Percentiles rank a stretch among this genome's conserved stretches.
These are phyloP conservation scores for Lampropteryx suffumata DNA, from an alignment of 2,888 invertebrate species.

Conservation along the genomic window DNA sequence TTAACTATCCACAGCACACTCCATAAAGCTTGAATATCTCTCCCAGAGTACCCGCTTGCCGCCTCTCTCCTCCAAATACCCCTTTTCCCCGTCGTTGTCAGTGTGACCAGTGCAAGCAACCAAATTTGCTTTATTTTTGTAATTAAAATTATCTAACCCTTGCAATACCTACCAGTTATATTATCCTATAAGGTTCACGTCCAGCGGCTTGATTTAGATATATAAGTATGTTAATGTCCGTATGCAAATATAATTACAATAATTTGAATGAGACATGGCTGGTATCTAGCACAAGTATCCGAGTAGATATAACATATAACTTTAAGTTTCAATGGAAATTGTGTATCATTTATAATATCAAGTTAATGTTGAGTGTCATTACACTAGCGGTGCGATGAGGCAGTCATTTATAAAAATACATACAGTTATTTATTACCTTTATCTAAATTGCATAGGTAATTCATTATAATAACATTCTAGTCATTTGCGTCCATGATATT, in stretches of 20 bases:
- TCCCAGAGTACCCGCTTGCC: too few relatives aligned
- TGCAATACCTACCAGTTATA: too few relatives aligned
- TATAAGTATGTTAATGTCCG: constrained; percentile 5
- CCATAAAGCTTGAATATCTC: too few relatives aligned
- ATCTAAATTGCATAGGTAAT: too few relatives aligned
- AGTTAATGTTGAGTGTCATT: constrained; percentile 24
- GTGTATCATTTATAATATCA: constrained; percentile 18
- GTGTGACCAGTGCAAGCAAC: too few relatives aligned
- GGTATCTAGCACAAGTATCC: constrained; percentile 15
- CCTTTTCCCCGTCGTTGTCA: too few relatives aligned
- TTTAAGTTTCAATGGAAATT: constrained; percentile 17
- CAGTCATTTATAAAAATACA: constrained; percentile 18
- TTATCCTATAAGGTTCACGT: neutral
- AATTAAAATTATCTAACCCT: too few relatives aligned
- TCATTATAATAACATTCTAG: too few relatives aligned
- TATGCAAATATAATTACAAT: constrained; percentile 10
- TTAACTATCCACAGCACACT: too few relatives aligned
- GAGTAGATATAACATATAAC: constrained; percentile 1
- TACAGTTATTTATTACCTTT: neutral
- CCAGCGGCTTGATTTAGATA: constrained; percentile 3
- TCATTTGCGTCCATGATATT: neutral
- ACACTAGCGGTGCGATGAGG: constrained; percentile 4
- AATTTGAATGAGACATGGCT: constrained; percentile 8
- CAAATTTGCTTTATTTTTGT: too few relatives aligned
- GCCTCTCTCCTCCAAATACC: too few relatives aligned